Evolutionary conservation across 2,888 invertebrate genomes (phyloP).

Genomic region (Ectemnius lituratus): DNA sequence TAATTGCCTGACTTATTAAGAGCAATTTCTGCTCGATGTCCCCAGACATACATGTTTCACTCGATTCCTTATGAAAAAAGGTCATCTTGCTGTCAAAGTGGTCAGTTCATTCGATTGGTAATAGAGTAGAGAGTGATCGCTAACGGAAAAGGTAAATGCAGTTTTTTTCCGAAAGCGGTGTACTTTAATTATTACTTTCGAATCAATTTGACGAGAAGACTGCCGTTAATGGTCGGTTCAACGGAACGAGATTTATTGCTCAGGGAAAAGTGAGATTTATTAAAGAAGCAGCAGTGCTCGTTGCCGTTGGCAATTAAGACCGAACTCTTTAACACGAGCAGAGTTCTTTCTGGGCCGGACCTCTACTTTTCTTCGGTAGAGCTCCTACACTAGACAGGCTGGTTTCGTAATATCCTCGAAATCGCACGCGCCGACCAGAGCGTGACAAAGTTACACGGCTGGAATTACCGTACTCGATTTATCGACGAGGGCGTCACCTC

Average conservation of each 20-base stretch:
- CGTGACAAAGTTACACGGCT: conserved; percentile 47
- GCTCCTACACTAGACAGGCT: neutral
- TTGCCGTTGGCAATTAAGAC: too few species aligned
- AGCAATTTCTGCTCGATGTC: neutral
- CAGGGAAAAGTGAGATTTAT: conserved; percentile 25
- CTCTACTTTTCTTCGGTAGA: neutral
- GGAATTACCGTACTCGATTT: conserved; percentile 38
- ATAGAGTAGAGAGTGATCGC: too few species aligned
- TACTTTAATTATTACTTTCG: conserved; percentile 16
- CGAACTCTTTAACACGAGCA: too few species aligned
- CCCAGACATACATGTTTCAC: too few species aligned
- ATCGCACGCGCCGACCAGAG: conserved; percentile 47
- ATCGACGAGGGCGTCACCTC: conserved; percentile 9
- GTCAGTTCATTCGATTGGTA: too few species aligned
- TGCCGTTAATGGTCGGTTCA: conserved; percentile 26
- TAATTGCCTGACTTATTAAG: neutral
- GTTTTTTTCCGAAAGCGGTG: too few species aligned
- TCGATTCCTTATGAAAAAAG: too few species aligned
- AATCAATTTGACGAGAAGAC: conserved; percentile 22
- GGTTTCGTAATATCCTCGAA: conserved; percentile 57
- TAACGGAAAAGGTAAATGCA: too few species aligned
- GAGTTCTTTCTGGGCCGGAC: neutral
- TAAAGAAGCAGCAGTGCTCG: conserved; percentile 7
- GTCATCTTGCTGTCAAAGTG: too few species aligned
- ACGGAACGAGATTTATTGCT: conserved; percentile 24